Percentiles rank a stretch among this genome's conserved stretches.
phyloP scores from a whole-genome alignment of 37 sponge, comb jelly and placozoan genomes.

The Ianthella basta region DNA sequence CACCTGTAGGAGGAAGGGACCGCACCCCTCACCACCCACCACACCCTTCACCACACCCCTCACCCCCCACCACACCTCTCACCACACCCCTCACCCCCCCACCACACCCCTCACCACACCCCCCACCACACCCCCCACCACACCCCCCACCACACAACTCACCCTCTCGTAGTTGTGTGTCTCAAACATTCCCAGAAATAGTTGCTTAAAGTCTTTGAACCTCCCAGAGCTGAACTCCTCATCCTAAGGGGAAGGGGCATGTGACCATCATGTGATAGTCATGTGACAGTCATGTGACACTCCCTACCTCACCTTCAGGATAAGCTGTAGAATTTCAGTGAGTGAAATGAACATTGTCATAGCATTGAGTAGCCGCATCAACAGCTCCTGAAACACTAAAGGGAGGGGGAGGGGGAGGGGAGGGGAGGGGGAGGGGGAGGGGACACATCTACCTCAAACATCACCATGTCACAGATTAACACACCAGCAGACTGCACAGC shows the following conservation, averaged over 20 bases:
- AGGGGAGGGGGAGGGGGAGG: background rate
- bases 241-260: conserved; percentile 31
- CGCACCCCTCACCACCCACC: too few species aligned
- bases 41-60: too few species aligned
- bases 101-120: too few species aligned
- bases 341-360: conserved; percentile 20
- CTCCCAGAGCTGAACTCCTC: conserved; percentile 35
- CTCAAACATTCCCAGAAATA: conserved; percentile 84
- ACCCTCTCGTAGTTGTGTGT: conserved; percentile 90
- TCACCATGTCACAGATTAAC: too few species aligned
- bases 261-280: background rate
- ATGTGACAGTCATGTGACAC: background rate
- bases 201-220: conserved; percentile 78
- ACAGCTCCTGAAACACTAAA: conserved; percentile 19
- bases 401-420: too few species aligned
- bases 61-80: too few species aligned
- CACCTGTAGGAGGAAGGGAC: background rate
- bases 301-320: conserved; percentile 3
- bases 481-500: too few species aligned
- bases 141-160: background rate
- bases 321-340: conserved; percentile 28
- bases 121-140: too few species aligned
- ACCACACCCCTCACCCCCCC: too few species aligned
- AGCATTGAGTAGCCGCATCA: conserved; percentile 1
- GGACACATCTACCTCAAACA: too few species aligned